A percentile compares a stretch with the other conserved stretches of the same genome.
phyloP scores from a whole-genome alignment of 2,888 invertebrate species.

The Calameuta idolon region DNA sequence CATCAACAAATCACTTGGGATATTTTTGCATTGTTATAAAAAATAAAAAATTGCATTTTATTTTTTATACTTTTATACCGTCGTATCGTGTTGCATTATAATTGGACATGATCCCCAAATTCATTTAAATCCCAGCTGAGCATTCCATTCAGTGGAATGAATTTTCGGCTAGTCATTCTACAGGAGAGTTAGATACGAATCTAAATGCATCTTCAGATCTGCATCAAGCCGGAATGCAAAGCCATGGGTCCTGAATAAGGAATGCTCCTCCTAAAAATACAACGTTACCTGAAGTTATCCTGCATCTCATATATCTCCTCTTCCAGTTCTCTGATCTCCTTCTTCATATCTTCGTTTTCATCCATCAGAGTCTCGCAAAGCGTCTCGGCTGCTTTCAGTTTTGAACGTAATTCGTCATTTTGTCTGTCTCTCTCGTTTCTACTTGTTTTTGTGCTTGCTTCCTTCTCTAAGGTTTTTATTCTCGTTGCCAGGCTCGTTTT shows the following conservation, averaged over 20 bases:
- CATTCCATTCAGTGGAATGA: conserved; percentile 1
- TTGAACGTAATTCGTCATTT: conserved; percentile 78
- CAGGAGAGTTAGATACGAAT: neutral
- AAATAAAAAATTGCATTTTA: neutral
- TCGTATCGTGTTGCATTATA: neutral
- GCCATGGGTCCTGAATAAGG: neutral
- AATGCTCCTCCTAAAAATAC: neutral
- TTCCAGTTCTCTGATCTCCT: conserved; percentile 92
- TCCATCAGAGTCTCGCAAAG: conserved; percentile 95
- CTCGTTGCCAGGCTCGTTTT: conserved; percentile 70
- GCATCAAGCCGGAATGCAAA: neutral
- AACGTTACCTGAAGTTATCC: conserved; percentile 84
- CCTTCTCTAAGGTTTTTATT: conserved; percentile 57
- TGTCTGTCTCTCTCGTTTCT: conserved; percentile 54
- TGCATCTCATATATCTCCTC: conserved; percentile 99
- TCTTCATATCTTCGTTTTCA: conserved; percentile 94
- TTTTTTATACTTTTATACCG: neutral
- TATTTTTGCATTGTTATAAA: neutral
- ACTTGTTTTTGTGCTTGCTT: conserved; percentile 47
- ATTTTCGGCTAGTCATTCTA: neutral
- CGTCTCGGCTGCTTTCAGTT: conserved; percentile 89
- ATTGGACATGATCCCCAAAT: neutral
- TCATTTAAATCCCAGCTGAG: neutral
- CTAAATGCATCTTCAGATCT: neutral
- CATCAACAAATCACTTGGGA: neutral